Evolutionary conservation across 2,797 vertebrate genomes (phyloP).

Genomic region (Smutsia temminckii): DNA sequence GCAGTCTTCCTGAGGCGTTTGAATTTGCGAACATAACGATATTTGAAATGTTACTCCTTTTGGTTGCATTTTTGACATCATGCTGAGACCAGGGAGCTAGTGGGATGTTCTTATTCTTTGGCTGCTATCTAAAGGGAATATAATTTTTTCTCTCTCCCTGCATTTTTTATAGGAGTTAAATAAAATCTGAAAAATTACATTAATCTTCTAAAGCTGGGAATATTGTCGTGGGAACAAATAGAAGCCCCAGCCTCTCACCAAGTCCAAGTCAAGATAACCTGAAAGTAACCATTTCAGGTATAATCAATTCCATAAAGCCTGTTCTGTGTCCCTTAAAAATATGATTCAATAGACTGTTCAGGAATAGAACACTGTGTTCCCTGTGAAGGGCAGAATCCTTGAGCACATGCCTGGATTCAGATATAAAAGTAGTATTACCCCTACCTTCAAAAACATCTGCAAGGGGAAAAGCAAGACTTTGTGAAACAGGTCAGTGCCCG

Average conservation of each 20-base stretch:
- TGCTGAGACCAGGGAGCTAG: background rate
- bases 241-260: background rate
- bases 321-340: background rate
- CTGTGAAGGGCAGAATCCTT: background rate
- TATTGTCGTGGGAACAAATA: background rate
- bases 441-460: background rate
- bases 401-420: background rate
- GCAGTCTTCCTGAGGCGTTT: background rate
- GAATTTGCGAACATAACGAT: background rate
- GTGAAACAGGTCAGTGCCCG: constrained; percentile 10
- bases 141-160: background rate
- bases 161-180: background rate
- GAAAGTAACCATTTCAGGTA: background rate
- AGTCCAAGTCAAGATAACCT: too few species aligned
- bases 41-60: constrained; percentile 13
- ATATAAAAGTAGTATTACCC: background rate
- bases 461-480: constrained; percentile 1
- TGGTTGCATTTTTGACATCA: constrained; percentile 6
- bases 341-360: background rate
- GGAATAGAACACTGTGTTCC: background rate
- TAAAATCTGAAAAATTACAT: constrained; percentile 32
- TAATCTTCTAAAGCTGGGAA: constrained; percentile 14
- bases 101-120: background rate
- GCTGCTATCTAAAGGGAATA: background rate
- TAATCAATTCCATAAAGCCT: background rate